phyloP scores from a whole-genome alignment of 2,797 vertebrate species.

The Oreonectes daqikongensis region DNA sequence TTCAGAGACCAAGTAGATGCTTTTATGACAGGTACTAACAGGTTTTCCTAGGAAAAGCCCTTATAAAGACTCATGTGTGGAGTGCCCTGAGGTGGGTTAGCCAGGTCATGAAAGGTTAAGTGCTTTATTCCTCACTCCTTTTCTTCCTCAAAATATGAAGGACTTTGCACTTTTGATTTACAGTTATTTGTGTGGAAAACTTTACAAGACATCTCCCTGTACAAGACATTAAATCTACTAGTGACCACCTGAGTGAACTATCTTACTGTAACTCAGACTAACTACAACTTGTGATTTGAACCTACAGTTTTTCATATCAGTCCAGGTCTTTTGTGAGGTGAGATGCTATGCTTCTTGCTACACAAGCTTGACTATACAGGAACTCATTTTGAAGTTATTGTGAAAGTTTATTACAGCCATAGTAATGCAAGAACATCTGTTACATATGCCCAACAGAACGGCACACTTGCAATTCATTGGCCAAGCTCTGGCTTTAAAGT shows the following conservation, averaged over 20 bases:
- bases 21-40: constrained; percentile 41
- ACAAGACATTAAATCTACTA: too few relatives aligned
- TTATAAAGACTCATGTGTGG: constrained; percentile 44
- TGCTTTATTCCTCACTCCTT: constrained; percentile 13
- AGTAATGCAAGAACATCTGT: not conserved
- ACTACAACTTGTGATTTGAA: too few relatives aligned
- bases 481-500: not conserved
- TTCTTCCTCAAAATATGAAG: too few relatives aligned
- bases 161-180: not conserved
- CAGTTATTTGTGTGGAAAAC: not conserved
- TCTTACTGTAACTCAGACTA: too few relatives aligned
- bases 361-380: not conserved
- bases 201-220: too few relatives aligned
- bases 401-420: not conserved
- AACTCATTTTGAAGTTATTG: not conserved
- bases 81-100: constrained; percentile 30
- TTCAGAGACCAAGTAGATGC: constrained; percentile 15
- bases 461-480: constrained; percentile 3
- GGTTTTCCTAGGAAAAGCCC: constrained; percentile 31
- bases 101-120: constrained; percentile 44
- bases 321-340: not conserved
- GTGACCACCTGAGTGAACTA: too few relatives aligned
- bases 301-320: not conserved
- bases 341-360: not conserved
- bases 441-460: not conserved